Conservation (phyloP, 1,140 invertebrate genomes). For the Archegozetes longisetosus region DNA sequence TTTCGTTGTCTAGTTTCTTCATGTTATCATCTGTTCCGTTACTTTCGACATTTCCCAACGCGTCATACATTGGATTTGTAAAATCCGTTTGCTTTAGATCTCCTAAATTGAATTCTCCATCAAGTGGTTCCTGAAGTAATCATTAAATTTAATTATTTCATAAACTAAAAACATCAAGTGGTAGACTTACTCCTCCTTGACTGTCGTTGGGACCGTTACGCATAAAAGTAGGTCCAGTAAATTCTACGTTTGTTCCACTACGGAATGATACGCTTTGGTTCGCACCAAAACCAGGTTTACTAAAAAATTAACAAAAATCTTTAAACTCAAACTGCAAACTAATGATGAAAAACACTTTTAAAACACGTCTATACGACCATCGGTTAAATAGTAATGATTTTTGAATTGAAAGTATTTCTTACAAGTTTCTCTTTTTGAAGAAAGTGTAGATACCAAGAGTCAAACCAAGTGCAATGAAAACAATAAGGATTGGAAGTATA, state of each 20-base stretch:
- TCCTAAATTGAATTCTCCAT: slow-evolving; percentile 56
- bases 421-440: slow-evolving; percentile 51
- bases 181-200: slow-evolving; percentile 24
- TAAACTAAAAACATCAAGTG: slow-evolving; percentile 5
- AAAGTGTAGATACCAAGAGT: slow-evolving; percentile 53
- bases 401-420: slow-evolving; percentile 16
- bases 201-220: slow-evolving; percentile 20
- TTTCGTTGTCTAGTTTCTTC: slow-evolving; percentile 1
- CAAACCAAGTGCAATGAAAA: slow-evolving; percentile 49
- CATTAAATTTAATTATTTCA: slow-evolving; percentile 14
- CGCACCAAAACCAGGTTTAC: slow-evolving; percentile 38
- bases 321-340: slow-evolving; percentile 12
- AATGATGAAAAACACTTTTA: too few relatives aligned
- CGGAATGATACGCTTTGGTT: slow-evolving; percentile 88
- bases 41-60: slow-evolving; percentile 26
- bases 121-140: slow-evolving; percentile 39
- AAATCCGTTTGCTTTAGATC: slow-evolving; percentile 62
- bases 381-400: neutral
- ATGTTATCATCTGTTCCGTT: slow-evolving; percentile 15
- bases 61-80: slow-evolving; percentile 91
- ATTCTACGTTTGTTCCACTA: slow-evolving; percentile 83
- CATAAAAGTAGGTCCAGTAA: slow-evolving; percentile 30
- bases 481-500: slow-evolving; percentile 59
- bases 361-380: too few relatives aligned
- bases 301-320: slow-evolving; percentile 16